Evolutionary conservation across 2,888 invertebrate species (phyloP).

Genomic region (Pardosa pseudoannulata): DNA sequence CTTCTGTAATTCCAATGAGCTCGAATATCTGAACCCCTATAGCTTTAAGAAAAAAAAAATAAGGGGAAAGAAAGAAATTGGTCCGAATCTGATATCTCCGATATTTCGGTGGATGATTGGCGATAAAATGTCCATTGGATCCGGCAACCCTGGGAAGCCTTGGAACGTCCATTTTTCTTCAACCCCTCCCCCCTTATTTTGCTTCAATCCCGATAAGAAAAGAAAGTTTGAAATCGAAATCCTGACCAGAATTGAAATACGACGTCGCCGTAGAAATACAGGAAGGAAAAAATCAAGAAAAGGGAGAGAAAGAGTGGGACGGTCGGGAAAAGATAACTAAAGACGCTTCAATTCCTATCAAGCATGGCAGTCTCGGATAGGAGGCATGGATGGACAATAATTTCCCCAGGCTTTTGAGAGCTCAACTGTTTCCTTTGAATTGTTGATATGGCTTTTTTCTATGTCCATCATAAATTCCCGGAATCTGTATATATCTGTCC

Average conservation of each 20-base stretch:
- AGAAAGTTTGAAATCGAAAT: constrained; percentile 70
- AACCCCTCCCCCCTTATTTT: constrained; percentile 26
- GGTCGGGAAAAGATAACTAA: constrained; percentile 63
- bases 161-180: constrained; percentile 21
- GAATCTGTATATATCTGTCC: constrained; percentile 60
- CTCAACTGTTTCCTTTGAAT: constrained; percentile 48
- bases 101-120: constrained; percentile 65
- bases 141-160: constrained; percentile 50
- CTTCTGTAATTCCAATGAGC: constrained; percentile 62
- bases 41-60: constrained; percentile 1
- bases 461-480: constrained; percentile 51
- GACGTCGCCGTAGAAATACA: constrained; percentile 65
- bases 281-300: constrained; percentile 45
- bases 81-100: constrained; percentile 60
- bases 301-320: constrained; percentile 1
- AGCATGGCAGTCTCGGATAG: constrained; percentile 19
- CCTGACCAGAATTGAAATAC: constrained; percentile 72
- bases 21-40: constrained; percentile 38
- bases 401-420: constrained; percentile 54
- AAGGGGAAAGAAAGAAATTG: constrained; percentile 37
- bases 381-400: constrained; percentile 45
- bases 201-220: constrained; percentile 59
- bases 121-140: constrained; percentile 61
- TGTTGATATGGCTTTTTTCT: constrained; percentile 59
- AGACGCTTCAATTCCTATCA: constrained; percentile 44